Evolutionary conservation across 2,888 invertebrate species (phyloP).

Genomic region (Petrolisthes cinctipes): DNA sequence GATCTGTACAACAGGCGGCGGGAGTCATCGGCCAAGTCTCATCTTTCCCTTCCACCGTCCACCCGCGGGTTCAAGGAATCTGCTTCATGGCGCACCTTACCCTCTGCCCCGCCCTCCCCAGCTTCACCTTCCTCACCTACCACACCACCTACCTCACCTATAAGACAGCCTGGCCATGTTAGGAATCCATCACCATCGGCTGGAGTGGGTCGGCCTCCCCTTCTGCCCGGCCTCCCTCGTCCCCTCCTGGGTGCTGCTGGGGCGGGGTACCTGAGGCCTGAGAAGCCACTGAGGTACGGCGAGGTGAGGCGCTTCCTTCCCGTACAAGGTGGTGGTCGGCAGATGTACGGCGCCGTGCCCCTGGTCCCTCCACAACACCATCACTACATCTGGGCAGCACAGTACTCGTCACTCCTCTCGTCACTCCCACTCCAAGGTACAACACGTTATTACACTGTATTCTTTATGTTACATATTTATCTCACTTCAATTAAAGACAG

Average conservation of each 20-base stretch:
- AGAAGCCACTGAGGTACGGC: conserved; percentile 2
- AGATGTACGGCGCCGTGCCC: conserved; percentile 31
- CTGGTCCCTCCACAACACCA: conserved; percentile 35
- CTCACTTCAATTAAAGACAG: background rate
- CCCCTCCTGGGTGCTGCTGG: background rate
- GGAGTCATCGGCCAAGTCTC: too few species aligned
- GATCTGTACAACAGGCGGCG: background rate
- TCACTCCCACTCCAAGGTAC: conserved; percentile 54
- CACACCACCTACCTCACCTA: background rate
- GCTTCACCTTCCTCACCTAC: background rate
- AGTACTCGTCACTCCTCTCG: conserved; percentile 56
- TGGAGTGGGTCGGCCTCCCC: background rate
- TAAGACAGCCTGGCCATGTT: background rate
- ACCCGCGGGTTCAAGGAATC: background rate
- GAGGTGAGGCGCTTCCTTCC: conserved; percentile 38
- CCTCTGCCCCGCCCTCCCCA: conserved; percentile 18
- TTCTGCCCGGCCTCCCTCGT: conserved; percentile 13
- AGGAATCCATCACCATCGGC: conserved; percentile 13
- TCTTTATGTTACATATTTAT: too few species aligned
- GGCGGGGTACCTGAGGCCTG: conserved; percentile 20
- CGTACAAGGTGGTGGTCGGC: conserved; percentile 27
- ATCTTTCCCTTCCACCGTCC: background rate
- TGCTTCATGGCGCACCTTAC: background rate
- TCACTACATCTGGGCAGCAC: conserved; percentile 58
- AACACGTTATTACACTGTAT: too few species aligned